Evolutionary conservation across 2,888 invertebrate species (phyloP).

Genomic region (Crepidodera aurea): DNA sequence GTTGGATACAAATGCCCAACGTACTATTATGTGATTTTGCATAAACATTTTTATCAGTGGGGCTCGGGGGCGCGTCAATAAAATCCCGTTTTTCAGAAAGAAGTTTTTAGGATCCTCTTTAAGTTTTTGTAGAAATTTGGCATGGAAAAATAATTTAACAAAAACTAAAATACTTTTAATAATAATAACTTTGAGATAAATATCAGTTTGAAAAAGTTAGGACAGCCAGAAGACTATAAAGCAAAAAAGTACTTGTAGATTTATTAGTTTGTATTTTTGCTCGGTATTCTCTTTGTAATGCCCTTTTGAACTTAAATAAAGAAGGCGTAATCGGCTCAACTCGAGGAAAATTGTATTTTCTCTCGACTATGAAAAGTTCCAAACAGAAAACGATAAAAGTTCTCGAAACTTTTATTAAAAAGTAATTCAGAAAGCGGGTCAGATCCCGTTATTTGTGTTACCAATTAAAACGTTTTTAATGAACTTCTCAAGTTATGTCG

Average conservation of each 20-base stretch:
- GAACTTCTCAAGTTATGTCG: not conserved
- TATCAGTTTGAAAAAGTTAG: not conserved
- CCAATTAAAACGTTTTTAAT: slow-evolving; percentile 11
- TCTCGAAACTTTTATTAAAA: slow-evolving; percentile 17
- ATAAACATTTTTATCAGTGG: too few species aligned
- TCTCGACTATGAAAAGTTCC: slow-evolving; percentile 3
- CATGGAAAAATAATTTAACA: too few species aligned
- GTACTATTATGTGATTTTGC: too few species aligned
- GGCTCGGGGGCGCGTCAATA: too few species aligned
- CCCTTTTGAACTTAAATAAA: slow-evolving; percentile 11
- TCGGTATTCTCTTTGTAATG: slow-evolving; percentile 2
- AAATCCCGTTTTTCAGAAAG: too few species aligned
- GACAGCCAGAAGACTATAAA: not conserved
- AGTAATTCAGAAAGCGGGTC: slow-evolving; percentile 6
- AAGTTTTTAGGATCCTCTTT: too few species aligned
- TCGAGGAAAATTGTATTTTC: slow-evolving; percentile 20
- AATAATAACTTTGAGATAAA: not conserved
- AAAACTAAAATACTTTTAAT: too few species aligned
- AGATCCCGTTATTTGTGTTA: slow-evolving; percentile 5
- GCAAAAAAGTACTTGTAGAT: slow-evolving; percentile 7
- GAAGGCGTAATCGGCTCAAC: slow-evolving; percentile 11
- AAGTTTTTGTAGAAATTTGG: too few species aligned
- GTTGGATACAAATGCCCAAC: too few species aligned
- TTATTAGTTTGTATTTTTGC: slow-evolving; percentile 13
- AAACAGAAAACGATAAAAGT: slow-evolving; percentile 11